phyloP scores from a whole-genome alignment of 1,140 invertebrate genomes.

The Diplogasteroides magnus region DNA sequence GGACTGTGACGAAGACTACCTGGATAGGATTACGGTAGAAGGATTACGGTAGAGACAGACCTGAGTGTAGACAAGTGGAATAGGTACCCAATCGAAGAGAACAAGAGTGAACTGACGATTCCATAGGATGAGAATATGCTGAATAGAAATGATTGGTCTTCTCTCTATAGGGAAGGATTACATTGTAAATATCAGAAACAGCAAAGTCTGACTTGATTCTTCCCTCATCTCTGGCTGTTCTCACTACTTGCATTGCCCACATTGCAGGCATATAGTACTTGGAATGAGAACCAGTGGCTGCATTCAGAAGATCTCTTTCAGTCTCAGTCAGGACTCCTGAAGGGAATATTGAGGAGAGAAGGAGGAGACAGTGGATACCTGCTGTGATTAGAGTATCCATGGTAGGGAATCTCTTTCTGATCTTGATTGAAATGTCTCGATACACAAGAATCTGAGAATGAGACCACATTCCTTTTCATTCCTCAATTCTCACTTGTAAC shows the following conservation, averaged over 20 bases:
- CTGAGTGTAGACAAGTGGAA: slow-evolving; percentile 95
- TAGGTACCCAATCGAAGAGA: slow-evolving; percentile 86
- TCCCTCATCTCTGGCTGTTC: slow-evolving; percentile 5
- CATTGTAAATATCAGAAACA: neutral
- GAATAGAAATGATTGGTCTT: neutral
- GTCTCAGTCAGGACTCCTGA: slow-evolving; percentile 59
- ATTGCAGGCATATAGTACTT: slow-evolving; percentile 11
- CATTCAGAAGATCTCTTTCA: slow-evolving; percentile 3
- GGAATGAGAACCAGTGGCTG: slow-evolving; percentile 4
- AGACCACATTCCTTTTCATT: neutral
- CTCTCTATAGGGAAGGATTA: neutral
- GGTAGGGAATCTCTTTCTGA: slow-evolving; percentile 84
- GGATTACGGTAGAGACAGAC: slow-evolving; percentile 58
- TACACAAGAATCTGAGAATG: slow-evolving; percentile 68
- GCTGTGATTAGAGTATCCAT: slow-evolving; percentile 75
- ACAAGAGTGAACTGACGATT: slow-evolving; percentile 12
- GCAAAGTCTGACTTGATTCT: slow-evolving; percentile 6
- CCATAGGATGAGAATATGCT: slow-evolving; percentile 20
- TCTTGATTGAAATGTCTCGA: slow-evolving; percentile 75
- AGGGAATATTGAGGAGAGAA: neutral
- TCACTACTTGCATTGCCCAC: slow-evolving; percentile 2
- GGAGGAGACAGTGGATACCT: neutral
- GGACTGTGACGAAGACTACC: slow-evolving; percentile 41
- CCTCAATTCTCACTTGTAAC: slow-evolving; percentile 1
- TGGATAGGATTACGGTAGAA: neutral